A percentile compares a stretch with the other conserved stretches of the same genome.
Evolutionary conservation across 1,140 invertebrate species (phyloP).

Genomic region (Drosophila kepulauana): DNA sequence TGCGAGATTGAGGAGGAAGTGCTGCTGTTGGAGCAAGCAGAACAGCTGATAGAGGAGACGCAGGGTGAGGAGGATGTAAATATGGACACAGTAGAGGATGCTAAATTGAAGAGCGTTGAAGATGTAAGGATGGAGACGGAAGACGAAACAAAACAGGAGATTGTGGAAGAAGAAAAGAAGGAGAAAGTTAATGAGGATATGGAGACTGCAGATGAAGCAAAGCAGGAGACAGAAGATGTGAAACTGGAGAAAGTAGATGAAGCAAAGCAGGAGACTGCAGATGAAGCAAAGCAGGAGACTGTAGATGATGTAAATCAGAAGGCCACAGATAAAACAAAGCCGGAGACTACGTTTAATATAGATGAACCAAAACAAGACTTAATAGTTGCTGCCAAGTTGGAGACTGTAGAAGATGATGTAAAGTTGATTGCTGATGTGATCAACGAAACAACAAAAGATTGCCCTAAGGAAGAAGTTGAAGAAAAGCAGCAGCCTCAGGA

Average conservation of each 20-base stretch:
- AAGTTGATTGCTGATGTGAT: too few species aligned
- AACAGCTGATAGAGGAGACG: neutral
- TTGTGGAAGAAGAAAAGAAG: neutral
- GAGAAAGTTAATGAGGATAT: neutral
- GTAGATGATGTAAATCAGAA: neutral
- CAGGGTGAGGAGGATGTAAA: neutral
- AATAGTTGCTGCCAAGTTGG: neutral
- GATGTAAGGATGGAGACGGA: neutral
- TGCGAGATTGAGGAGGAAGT: neutral
- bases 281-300: neutral
- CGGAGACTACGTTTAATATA: neutral
- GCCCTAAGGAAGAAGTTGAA: neutral
- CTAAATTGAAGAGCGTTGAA: neutral
- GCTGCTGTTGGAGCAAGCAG: neutral
- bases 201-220: neutral
- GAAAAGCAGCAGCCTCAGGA: neutral
- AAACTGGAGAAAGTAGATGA: neutral
- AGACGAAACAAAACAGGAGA: neutral
- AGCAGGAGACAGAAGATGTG: neutral
- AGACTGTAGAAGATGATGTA: neutral
- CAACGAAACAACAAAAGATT: neutral
- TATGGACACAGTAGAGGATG: neutral
- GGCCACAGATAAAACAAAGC: neutral
- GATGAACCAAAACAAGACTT: neutral
- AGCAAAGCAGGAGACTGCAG: neutral